phyloP scores from a whole-genome alignment of 2,113 vertebrate species.

The Atlantisia rogersi region DNA sequence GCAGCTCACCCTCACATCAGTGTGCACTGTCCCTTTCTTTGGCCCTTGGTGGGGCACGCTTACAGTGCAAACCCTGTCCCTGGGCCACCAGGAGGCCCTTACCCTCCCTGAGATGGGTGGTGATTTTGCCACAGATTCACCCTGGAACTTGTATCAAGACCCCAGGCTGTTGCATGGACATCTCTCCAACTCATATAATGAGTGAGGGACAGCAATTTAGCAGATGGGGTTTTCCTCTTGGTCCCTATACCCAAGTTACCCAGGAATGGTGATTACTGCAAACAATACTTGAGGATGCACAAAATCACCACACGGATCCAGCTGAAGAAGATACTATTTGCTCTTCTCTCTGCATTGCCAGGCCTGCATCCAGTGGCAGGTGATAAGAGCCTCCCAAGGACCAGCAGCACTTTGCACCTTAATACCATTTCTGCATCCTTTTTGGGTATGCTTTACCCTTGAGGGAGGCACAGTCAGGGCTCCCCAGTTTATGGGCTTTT shows the following conservation, averaged over 20 bases:
- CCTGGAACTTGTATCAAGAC: background rate
- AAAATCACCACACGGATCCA: background rate
- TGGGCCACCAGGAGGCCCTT: background rate
- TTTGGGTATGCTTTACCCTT: background rate
- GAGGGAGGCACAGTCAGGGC: background rate
- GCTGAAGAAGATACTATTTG: background rate
- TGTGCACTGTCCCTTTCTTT: accelerated
- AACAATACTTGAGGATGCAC: background rate
- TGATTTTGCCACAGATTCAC: background rate
- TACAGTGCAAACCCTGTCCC: background rate
- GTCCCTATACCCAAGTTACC: accelerated
- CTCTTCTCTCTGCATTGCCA: background rate
- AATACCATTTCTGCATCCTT: background rate
- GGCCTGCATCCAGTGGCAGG: background rate
- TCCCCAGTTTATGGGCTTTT: background rate
- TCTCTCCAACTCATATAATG: background rate
- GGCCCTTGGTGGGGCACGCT: background rate
- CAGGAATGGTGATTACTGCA: background rate
- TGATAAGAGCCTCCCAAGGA: background rate
- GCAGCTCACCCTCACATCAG: accelerated
- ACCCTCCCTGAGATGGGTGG: background rate
- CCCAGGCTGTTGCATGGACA: background rate
- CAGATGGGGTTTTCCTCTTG: background rate
- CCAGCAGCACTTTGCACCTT: background rate
- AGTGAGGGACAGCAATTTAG: background rate